Percentiles rank a stretch among this genome's conserved stretches.
Conservation (phyloP, 2,888 invertebrate species). For the Liopterus haemorrhoidalis region DNA sequence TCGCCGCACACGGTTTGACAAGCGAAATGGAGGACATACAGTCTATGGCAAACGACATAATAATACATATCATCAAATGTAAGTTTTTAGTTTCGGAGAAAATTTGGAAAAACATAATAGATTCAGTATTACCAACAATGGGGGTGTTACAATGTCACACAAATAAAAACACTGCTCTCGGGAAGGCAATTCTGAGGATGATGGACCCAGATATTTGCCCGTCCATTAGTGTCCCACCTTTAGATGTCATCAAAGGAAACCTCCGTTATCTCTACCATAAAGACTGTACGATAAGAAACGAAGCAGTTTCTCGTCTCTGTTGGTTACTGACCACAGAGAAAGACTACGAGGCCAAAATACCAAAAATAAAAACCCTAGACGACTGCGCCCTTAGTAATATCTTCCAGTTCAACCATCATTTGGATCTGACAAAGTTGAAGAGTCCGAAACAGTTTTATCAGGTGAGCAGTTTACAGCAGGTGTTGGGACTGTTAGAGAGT, state of each 20-base stretch:
- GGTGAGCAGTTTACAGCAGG: slow-evolving; percentile 47
- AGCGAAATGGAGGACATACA: slow-evolving; percentile 57
- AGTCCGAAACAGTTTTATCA: slow-evolving; percentile 44
- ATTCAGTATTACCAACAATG: slow-evolving; percentile 54
- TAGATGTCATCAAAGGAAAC: slow-evolving; percentile 52
- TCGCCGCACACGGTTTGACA: slow-evolving; percentile 57
- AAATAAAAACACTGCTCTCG: slow-evolving; percentile 49
- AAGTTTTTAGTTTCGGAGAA: slow-evolving; percentile 55
- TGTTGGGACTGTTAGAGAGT: slow-evolving; percentile 43
- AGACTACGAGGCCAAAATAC: slow-evolving; percentile 45
- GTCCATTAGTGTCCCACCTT: slow-evolving; percentile 52
- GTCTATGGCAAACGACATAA: slow-evolving; percentile 54
- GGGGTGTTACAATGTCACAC: slow-evolving; percentile 58
- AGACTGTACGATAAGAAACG: slow-evolving; percentile 45
- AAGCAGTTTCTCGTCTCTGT: slow-evolving; percentile 49
- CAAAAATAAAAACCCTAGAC: slow-evolving; percentile 47
- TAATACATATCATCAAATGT: slow-evolving; percentile 59
- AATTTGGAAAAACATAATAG: slow-evolving; percentile 57
- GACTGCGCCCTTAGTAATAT: slow-evolving; percentile 46
- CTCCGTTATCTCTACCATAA: slow-evolving; percentile 47
- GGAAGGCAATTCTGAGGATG: slow-evolving; percentile 57
- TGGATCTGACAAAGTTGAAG: slow-evolving; percentile 41
- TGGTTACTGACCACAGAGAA: slow-evolving; percentile 49
- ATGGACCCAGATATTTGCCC: slow-evolving; percentile 59
- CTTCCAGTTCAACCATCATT: slow-evolving; percentile 41